Base-by-base conservation (phyloP, 2,113 vertebrate genomes). In the Neolamprologus caudopunctatus region DNA sequence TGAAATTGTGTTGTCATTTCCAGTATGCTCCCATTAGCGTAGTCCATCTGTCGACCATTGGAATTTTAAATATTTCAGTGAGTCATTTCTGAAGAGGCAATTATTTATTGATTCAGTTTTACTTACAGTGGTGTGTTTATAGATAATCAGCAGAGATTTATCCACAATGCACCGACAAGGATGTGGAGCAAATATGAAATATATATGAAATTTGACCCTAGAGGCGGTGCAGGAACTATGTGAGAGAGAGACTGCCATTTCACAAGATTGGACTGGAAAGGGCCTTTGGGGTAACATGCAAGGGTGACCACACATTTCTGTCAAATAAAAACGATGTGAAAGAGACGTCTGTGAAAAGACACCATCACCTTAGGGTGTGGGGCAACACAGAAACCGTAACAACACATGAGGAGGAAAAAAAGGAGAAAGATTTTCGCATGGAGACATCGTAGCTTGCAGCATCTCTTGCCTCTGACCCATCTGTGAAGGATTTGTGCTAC, bases 21-120 rank as follows among this genome's bases (percentile, higher is more conserved):
- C 45, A 73, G 57, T 66, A 82, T 14, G 55, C 33, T 90, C 85
- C 86, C 81, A 82, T 94, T 90, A 92, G 81, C 47, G 58, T 61
- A 26, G 87, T 68, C 88, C 83, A 86, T 85, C 89, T 88, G 87
- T 55, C 50, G 9, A 86, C 90, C 83, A 82, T 26, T 24, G n/a
- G 80, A 81, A 84, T 21, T 53, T 53, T 95, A 89, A 95, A 95
- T 94, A 93, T 94, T 96, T 95, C 75, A 95, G 82, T 5, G 19
- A 24, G 37, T 88, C 81, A 50, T 90, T 92, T 87, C 91, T 82
- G 51, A 3, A 87, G 82, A 93, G 81, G 89, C 55, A 83, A 95
- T 96, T 1, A 95, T 96, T 96, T 96, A 96, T 96, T 95, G 91
- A 96, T 95, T 92, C 78, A 90, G 84, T 88, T 90, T 94, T 87